Base-by-base conservation (phyloP, 1,140 invertebrate species). In the Drosophila ambigua region DNA sequence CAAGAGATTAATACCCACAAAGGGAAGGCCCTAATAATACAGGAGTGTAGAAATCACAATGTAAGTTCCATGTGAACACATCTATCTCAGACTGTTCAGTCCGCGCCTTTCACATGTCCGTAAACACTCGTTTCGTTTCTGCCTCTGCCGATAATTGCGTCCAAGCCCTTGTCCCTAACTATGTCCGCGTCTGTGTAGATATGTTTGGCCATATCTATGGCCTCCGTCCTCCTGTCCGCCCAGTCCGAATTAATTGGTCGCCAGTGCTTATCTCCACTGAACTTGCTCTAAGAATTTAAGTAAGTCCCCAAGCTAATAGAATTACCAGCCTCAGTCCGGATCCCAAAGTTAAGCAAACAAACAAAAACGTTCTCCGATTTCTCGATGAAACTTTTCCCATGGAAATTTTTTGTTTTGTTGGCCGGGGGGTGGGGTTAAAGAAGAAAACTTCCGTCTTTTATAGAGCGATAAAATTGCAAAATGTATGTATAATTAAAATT, bases 401-500 rank as follows among this genome's bases (percentile, higher is more conserved):
- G 35, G 20, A 69, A 26, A 46, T 43, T 35, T 20, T 26, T 35
- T 35, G 5, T 7, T 35, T 35, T 0, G 28, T 31, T 11, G 8
- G 49, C 1, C 1, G 20, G 20, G 20, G 20, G 20, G 20, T 20
- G 26, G 2, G 28, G 4, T n/a, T 11, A 15, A 6, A 24, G n/a
- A 24, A 54, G 23, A 66, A 39, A 71, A 71, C 31, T 71, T 69
- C 58, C 0, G 31, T 6, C 16, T 43, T 58, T 55, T 23, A 23
- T 65, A 13, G 35, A 43, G n/a, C 60, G 35, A 35, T 13, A 43
- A 58, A 69, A 69, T 43, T 69, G 35, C 6, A 45, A 69, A 39
- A 39, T 39, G 11, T 39, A 69, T 71, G 26, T 50, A 69, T 71
- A 71, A 71, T 71, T 71, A 69, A 69, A 71, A 58, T 69, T 69